Evolutionary conservation across 2,113 vertebrate genomes (phyloP), one percentile per base, ranked within the genome.

Genomic region (Aspidoscelis tigris): DNA sequence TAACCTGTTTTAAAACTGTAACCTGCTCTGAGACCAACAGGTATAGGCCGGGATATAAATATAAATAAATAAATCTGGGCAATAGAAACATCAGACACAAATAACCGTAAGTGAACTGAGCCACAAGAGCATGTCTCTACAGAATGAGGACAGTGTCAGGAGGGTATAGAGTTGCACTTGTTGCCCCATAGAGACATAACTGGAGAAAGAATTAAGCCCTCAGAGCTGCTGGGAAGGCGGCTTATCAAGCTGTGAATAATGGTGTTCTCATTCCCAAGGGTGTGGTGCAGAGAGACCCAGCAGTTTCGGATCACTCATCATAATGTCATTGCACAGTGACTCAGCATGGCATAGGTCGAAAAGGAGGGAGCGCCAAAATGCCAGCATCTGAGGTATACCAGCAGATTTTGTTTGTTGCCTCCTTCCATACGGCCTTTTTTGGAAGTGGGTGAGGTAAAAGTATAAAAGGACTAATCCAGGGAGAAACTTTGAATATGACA

Each of bases 181-280:
- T 85, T 78, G 53, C n/a, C 7, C 78, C 76, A 80, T 20, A 55
- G 44, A 33, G 11, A 66, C 53, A 65, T 24, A 86, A 80, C 44
- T 72, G 71, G 77, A 77, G 12, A 76, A 86, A 69, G 58, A 81
- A 76, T 68, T 81, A 68, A 84, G 81, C 74, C 72, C 74, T 9
- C 86, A n/a, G 72, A 50, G 26, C 43, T 33, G n/a, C 69, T 41
- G 24, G 44, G 22, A 70, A 75, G 74, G 66, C 76, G 58, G 58
- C 55, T 68, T 65, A 58, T 74, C 53, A 72, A 74, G 61, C 68
- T 78, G 65, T 73, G 83, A 81, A 84, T 76, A 53, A 76, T 4
- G 11, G 53, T n/a, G n/a, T 66, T 64, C 55, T 80, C 78, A 33
- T 82, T 72, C 72, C n/a, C 26, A 83, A 83, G 71, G 87, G 71